Evolutionary conservation across 2,113 vertebrate species (phyloP).

Genomic region (Dipodomys merriami): DNA sequence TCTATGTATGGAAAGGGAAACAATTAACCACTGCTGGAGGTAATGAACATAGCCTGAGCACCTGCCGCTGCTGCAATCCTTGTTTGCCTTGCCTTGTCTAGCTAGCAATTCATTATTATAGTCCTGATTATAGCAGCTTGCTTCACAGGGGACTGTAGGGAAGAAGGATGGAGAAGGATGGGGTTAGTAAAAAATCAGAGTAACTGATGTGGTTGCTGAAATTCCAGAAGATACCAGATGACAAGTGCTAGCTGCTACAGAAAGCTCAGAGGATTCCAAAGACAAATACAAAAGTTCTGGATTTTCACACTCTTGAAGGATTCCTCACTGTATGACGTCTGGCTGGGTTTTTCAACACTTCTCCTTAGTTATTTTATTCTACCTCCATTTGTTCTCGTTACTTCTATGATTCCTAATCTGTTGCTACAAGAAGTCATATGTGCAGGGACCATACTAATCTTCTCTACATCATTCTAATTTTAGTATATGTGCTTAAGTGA

Average conservation of each 20-base stretch:
- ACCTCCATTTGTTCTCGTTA: background rate
- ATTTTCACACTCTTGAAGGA: background rate
- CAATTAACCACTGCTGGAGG: background rate
- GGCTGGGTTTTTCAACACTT: background rate
- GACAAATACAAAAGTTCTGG: background rate
- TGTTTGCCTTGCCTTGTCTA: background rate
- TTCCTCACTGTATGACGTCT: background rate
- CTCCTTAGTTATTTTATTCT: background rate
- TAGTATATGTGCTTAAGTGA: too few relatives aligned
- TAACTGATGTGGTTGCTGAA: background rate
- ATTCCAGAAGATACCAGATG: background rate
- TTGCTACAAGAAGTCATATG: background rate
- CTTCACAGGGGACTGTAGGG: too few relatives aligned
- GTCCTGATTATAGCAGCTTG: too few relatives aligned
- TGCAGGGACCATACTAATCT: too few relatives aligned
- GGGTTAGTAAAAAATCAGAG: background rate
- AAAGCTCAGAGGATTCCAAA: background rate
- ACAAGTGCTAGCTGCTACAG: background rate
- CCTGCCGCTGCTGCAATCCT: background rate
- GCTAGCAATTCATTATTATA: too few relatives aligned
- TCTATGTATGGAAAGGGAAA: background rate
- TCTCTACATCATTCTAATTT: too few relatives aligned
- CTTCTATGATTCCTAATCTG: background rate
- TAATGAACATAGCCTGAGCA: background rate
- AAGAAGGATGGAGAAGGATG: too few relatives aligned